Percentiles rank a stretch among this genome's conserved stretches.
Evolutionary conservation across 2,888 invertebrate genomes (phyloP).

Genomic region (Rutpela maculata): DNA sequence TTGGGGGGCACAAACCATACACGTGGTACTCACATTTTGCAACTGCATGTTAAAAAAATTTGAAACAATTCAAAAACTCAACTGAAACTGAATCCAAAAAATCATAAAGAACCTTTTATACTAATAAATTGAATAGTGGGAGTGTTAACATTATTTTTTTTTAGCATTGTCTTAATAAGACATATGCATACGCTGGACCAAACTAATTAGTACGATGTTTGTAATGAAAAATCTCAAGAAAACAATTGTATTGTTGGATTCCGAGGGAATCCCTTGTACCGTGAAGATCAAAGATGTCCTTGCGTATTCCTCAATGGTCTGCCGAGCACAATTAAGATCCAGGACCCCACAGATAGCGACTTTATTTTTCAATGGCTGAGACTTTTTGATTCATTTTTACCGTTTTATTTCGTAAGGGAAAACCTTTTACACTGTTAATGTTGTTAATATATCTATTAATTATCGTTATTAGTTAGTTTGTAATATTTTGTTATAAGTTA

Average conservation of each 20-base stretch:
- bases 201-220: conserved; percentile 53
- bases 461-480: neutral
- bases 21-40: conserved; percentile 58
- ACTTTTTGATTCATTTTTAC: conserved; percentile 30
- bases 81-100: conserved; percentile 58
- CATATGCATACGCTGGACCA: conserved; percentile 60
- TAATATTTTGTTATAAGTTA: conserved; percentile 19
- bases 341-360: conserved; percentile 53
- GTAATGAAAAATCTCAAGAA: conserved; percentile 59
- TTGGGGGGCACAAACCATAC: conserved; percentile 40
- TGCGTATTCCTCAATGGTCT: conserved; percentile 68
- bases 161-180: conserved; percentile 66
- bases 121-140: conserved; percentile 60
- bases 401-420: conserved; percentile 8
- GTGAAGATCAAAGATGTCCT: conserved; percentile 73
- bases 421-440: neutral
- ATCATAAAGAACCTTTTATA: conserved; percentile 65
- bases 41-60: conserved; percentile 53
- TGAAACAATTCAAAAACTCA: conserved; percentile 45
- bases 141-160: conserved; percentile 60
- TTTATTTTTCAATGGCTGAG: conserved; percentile 47
- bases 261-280: conserved; percentile 68
- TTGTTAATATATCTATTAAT: conserved; percentile 14
- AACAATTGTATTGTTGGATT: conserved; percentile 62
- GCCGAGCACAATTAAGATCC: conserved; percentile 65